Base-by-base conservation (phyloP, 2,113 vertebrate species). In the Coptodon bakossiorum region DNA sequence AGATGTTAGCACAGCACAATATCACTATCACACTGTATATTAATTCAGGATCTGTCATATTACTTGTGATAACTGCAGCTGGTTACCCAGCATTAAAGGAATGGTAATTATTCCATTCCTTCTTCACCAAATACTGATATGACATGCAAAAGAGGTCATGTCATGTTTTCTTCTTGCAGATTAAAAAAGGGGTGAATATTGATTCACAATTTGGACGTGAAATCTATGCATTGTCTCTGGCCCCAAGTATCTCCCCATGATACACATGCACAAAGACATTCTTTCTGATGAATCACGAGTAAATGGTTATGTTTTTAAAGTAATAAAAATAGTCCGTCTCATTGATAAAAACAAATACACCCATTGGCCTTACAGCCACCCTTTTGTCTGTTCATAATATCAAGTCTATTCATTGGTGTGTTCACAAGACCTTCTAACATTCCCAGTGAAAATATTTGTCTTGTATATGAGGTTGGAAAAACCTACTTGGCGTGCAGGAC, bases 391-490 rank as follows among this genome's bases (percentile, higher is more conserved):
- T 93, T 90, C 84, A 91, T 86, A 14, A 57, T 89, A 86, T 85
- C 36, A 73, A 56, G 80, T 48, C 50, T 87, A 27, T 90, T 89
- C 43, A 24, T 43, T 50, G 12, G 59, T 84, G 80, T n/a, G 40
- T 84, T 90, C 59, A 73, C 22, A 80, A 80, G 68, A 71, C 73
- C 92, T 87, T 92, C 84, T 83, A 84, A 85, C 88, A 79, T 93
- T 82, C 89, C 83, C 78, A 82, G 91, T 83, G 88, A 92, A 93
- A 95, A 93, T 92, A 94, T 95, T 92, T 87, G 85, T 71, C 68
- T 87, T 91, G 50, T 89, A 11, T 81, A 84, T 82, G 89, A 85
- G 91, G 90, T 79, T 87, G 84, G 92, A 91, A 94, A 92, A 91
- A 90, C 82, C 73, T 61, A 38, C 82, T 90, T 82, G 73, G 61